These are phyloP conservation scores for Piscicola geometra DNA, from an alignment of 2,888 invertebrate genomes.

Conservation along the genomic window DNA sequence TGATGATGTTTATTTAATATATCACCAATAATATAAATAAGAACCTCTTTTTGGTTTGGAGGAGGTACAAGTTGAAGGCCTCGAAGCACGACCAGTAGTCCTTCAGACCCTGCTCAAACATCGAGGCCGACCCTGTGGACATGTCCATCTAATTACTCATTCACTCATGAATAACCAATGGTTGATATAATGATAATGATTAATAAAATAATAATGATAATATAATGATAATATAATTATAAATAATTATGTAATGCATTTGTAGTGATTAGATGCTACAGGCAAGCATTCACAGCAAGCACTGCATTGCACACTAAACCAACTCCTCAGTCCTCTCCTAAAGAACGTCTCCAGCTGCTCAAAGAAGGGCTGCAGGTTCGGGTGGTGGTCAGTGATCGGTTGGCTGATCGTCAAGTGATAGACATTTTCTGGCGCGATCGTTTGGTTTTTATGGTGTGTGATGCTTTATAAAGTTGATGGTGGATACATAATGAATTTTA, in stretches of 20 bases:
- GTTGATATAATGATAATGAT: background rate
- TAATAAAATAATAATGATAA: background rate
- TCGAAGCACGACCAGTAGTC: constrained; percentile 10
- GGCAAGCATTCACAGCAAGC: too few species aligned
- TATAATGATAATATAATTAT: background rate
- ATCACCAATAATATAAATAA: too few species aligned
- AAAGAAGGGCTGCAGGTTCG: constrained; percentile 59
- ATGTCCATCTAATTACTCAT: too few species aligned
- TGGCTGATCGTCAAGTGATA: constrained; percentile 37
- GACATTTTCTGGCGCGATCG: constrained; percentile 34
- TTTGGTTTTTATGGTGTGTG: too few species aligned
- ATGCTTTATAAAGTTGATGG: too few species aligned
- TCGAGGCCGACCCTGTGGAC: background rate
- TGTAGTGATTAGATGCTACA: too few species aligned
- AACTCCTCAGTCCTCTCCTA: constrained; percentile 59
- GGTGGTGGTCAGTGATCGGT: constrained; percentile 58
- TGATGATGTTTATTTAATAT: too few species aligned
- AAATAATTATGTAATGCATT: too few species aligned
- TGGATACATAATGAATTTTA: too few species aligned
- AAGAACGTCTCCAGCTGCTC: constrained; percentile 62
- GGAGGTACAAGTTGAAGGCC: background rate
- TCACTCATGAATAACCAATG: background rate
- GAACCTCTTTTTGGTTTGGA: background rate
- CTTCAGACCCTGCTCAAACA: background rate
- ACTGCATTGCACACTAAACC: too few species aligned